Conservation (phyloP, 2,113 vertebrate genomes). For the Perca schrenkii region DNA sequence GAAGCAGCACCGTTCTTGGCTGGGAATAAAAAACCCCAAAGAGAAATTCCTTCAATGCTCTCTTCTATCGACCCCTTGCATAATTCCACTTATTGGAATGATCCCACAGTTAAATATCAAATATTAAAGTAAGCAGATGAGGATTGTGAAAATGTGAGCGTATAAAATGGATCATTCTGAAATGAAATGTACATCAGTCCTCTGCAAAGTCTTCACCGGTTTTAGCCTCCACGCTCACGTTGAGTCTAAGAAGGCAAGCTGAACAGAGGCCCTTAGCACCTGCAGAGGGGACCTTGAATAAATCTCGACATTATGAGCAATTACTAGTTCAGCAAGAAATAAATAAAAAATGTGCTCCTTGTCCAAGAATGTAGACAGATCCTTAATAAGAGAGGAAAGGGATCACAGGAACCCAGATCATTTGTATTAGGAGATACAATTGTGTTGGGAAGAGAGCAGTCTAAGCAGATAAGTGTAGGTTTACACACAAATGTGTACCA, state of each 20-base stretch:
- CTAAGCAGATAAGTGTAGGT: neutral
- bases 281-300: too few relatives aligned
- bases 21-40: conserved; percentile 25
- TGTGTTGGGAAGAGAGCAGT: neutral
- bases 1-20: conserved; percentile 19
- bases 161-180: neutral
- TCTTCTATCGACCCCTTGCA: neutral
- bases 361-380: neutral
- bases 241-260: neutral
- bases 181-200: neutral
- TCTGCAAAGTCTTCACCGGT: neutral
- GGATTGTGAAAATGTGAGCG: neutral
- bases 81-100: neutral
- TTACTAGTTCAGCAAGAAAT: neutral
- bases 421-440: neutral
- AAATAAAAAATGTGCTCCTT: neutral
- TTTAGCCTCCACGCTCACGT: neutral
- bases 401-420: neutral
- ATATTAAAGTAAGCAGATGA: neutral
- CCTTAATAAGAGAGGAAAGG: neutral
- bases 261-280: neutral
- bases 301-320: too few relatives aligned
- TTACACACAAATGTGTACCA: neutral
- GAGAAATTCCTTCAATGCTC: conserved; percentile 36
- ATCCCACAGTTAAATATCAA: neutral